These are phyloP conservation scores for Dendrophyllia cribrosa DNA, from an alignment of 64 coral and sea anemone genomes.

Conservation along the genomic window DNA sequence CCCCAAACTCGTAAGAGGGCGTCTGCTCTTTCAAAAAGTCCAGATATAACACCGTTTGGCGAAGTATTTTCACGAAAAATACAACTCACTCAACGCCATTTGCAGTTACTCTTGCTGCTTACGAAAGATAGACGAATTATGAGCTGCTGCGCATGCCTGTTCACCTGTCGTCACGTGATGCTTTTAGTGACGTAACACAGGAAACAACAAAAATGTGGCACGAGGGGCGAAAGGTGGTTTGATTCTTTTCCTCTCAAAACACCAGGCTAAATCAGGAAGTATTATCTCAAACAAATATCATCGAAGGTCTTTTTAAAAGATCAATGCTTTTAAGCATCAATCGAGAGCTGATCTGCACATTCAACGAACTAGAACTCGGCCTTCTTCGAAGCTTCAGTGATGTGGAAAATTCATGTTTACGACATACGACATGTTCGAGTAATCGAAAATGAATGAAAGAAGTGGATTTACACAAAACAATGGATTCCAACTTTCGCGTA, in stretches of 20 bases:
- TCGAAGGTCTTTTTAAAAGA: background rate
- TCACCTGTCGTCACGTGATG: constrained; percentile 68
- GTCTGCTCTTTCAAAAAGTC: constrained; percentile 20
- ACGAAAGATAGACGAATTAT: constrained; percentile 16
- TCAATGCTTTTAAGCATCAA: background rate
- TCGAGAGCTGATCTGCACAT: background rate
- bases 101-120: constrained; percentile 42
- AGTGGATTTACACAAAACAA: constrained; percentile 33
- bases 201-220: constrained; percentile 64
- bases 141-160: constrained; percentile 36
- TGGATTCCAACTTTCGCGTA: constrained; percentile 37
- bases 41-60: constrained; percentile 9
- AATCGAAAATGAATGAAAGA: constrained; percentile 43
- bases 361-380: background rate
- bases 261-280: constrained; percentile 10
- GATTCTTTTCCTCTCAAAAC: constrained; percentile 35
- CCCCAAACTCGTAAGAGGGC: constrained; percentile 18
- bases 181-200: constrained; percentile 68
- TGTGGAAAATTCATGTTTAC: constrained; percentile 22
- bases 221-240: constrained; percentile 21
- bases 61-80: constrained; percentile 45
- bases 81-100: constrained; percentile 34
- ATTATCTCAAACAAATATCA: constrained; percentile 33
- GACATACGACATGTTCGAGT: constrained; percentile 12
- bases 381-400: constrained; percentile 4